Evolutionary conservation across 2,113 vertebrate species (phyloP).

Genomic region (Bagarius yarrelli): DNA sequence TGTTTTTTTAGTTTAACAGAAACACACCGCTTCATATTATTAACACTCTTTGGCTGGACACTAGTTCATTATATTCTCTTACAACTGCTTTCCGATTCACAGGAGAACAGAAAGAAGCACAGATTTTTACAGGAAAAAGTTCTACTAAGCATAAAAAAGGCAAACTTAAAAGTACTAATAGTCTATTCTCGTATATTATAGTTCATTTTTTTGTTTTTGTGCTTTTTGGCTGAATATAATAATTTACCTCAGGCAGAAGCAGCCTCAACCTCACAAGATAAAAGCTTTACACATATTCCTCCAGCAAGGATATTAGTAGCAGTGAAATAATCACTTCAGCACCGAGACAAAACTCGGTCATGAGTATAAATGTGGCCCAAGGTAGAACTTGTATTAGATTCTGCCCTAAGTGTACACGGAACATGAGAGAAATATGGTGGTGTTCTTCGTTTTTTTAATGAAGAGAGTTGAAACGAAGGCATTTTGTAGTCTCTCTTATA

Average conservation of each 20-base stretch:
- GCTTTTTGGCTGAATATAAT: background rate
- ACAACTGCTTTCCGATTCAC: background rate
- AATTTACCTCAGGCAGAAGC: background rate
- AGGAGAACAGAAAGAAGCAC: background rate
- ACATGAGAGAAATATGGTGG: background rate
- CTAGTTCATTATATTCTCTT: constrained; percentile 28
- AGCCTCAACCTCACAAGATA: background rate
- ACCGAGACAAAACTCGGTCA: background rate
- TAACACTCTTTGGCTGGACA: constrained; percentile 24
- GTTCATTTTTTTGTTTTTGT: background rate
- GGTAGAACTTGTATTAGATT: background rate
- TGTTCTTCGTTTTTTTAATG: constrained; percentile 17
- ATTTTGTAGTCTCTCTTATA: background rate
- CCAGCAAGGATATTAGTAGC: background rate
- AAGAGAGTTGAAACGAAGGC: background rate
- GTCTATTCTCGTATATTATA: background rate
- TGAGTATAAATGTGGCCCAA: constrained; percentile 17
- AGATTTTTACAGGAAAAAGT: background rate
- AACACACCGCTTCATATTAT: constrained; percentile 6
- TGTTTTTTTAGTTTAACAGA: constrained; percentile 1
- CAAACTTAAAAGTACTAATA: background rate
- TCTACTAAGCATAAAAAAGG: background rate
- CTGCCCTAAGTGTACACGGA: background rate
- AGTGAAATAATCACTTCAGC: constrained; percentile 1
- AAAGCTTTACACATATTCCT: background rate